These are phyloP conservation scores for Synanceia verrucosa DNA, from an alignment of 2,797 vertebrate species.

Conservation along the genomic window DNA sequence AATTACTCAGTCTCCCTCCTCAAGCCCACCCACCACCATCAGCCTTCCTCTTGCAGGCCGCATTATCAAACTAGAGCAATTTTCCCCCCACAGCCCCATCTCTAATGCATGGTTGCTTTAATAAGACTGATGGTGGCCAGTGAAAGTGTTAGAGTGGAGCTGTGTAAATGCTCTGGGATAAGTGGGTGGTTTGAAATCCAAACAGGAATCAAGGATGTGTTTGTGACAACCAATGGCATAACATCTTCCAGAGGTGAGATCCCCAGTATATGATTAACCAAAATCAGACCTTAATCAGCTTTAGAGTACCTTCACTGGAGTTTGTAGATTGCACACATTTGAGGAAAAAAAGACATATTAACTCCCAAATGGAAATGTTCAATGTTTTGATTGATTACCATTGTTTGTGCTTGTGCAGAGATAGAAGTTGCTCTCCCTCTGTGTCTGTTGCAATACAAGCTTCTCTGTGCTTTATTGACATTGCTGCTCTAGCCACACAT, in stretches of 20 bases:
- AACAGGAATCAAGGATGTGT: conserved; percentile 53
- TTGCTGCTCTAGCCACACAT: no score
- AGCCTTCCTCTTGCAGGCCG: conserved; percentile 70
- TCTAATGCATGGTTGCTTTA: conserved; percentile 72
- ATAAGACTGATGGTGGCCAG: conserved; percentile 72
- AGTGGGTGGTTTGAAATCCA: conserved; percentile 68
- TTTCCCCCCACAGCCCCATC: conserved; percentile 59
- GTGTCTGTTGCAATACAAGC: no score
- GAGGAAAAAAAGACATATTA: no score
- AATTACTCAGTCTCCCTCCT: conserved; percentile 77
- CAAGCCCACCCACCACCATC: conserved; percentile 72
- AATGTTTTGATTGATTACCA: no score
- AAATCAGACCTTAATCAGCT: conserved; percentile 42
- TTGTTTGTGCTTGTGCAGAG: no score
- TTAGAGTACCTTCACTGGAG: background rate
- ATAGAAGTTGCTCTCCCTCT: no score
- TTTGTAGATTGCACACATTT: conserved; percentile 6
- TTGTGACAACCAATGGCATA: conserved; percentile 49
- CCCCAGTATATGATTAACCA: conserved; percentile 26
- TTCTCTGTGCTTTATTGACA: no score
- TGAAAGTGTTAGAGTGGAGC: conserved; percentile 66
- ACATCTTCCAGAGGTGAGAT: conserved; percentile 19
- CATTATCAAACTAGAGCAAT: conserved; percentile 76
- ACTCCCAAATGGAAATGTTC: no score
- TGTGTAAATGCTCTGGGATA: conserved; percentile 66